A percentile compares a stretch with the other conserved stretches of the same genome.
Evolutionary conservation across 2,113 vertebrate genomes (phyloP).

Genomic region (Hippocampus barbouri): DNA sequence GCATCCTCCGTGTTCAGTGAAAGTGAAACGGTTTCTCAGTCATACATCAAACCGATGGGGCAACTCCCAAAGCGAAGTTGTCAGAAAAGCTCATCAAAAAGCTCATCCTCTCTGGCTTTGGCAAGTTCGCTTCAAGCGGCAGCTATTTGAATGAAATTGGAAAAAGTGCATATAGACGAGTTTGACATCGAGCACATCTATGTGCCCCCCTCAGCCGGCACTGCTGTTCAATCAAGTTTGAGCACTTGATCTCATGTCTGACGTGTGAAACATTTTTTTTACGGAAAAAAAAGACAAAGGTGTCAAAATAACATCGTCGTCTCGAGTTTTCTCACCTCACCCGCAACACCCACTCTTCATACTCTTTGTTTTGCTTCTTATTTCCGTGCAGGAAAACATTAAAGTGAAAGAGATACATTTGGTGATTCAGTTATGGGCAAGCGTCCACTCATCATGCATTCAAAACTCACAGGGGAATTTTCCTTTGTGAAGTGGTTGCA

Average conservation of each 20-base stretch:
- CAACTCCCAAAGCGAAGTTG: constrained; percentile 1
- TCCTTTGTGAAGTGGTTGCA: neutral
- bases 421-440: neutral
- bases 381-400: neutral
- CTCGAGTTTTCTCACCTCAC: neutral
- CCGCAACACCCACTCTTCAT: neutral
- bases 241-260: neutral
- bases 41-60: neutral
- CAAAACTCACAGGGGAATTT: neutral
- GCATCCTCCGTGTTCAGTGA: neutral
- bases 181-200: constrained; percentile 6
- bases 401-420: neutral
- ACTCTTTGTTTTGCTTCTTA: neutral
- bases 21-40: neutral
- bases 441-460: neutral
- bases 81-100: constrained; percentile 22
- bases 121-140: constrained; percentile 56
- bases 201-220: constrained; percentile 25
- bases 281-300: neutral
- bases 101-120: constrained; percentile 16
- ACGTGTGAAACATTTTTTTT: neutral
- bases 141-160: constrained; percentile 32
- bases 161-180: constrained; percentile 4
- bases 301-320: neutral
- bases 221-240: constrained; percentile 25